Evolutionary conservation across 2,113 vertebrate species (phyloP).

Genomic region (Rhodinocichla rosea): DNA sequence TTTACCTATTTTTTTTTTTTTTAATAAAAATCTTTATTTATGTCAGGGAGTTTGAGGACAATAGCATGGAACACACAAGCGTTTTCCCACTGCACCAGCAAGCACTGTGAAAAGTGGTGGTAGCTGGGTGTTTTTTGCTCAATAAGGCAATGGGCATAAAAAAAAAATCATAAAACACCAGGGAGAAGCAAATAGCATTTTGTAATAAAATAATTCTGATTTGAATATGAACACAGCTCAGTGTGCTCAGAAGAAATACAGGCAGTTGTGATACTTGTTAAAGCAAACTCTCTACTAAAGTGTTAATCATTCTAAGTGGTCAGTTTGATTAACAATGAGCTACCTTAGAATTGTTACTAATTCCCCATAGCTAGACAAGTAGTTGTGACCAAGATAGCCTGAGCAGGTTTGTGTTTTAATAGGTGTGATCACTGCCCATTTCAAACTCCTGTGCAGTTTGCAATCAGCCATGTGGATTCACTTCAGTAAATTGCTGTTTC

Average conservation of each 20-base stretch:
- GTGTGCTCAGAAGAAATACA: neutral
- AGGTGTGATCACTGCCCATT: neutral
- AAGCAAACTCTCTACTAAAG: fast-evolving
- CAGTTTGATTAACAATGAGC: neutral
- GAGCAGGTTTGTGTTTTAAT: neutral
- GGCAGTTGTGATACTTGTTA: neutral
- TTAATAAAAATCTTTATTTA: neutral
- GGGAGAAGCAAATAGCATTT: neutral
- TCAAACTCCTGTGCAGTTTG: neutral
- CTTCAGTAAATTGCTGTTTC: neutral
- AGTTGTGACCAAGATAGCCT: neutral
- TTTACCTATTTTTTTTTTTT: neutral
- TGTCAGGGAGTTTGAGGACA: neutral
- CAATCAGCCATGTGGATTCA: neutral
- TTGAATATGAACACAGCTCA: neutral
- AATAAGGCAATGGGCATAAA: neutral
- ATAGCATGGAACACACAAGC: fast-evolving
- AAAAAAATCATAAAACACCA: neutral
- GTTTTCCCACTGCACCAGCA: neutral
- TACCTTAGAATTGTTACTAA: neutral
- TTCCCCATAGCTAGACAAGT: neutral
- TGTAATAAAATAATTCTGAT: neutral
- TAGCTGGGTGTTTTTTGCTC: neutral
- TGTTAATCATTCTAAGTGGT: neutral
- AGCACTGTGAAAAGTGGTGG: neutral